Evolutionary conservation across 2,888 invertebrate species (phyloP).

Genomic region (Dastarcus helophoroides): DNA sequence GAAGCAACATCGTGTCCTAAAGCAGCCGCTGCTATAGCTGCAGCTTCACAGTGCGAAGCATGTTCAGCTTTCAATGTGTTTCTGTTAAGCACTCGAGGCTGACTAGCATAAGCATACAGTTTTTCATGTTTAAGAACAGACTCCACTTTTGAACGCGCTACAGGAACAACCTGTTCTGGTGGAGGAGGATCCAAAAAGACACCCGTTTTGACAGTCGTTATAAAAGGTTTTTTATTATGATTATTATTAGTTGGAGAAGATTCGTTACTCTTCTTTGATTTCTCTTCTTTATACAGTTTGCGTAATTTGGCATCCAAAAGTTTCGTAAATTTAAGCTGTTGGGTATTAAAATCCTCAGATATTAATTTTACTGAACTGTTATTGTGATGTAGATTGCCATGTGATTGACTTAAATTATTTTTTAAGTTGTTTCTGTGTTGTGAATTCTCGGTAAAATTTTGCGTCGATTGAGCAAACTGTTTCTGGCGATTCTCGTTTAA

Average conservation of each 20-base stretch:
- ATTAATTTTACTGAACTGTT: constrained; percentile 26
- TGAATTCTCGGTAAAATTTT: constrained; percentile 19
- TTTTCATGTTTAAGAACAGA: constrained; percentile 7
- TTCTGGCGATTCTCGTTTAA: constrained; percentile 29
- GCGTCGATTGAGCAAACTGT: constrained; percentile 32
- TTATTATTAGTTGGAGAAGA: constrained; percentile 13
- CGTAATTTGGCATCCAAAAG: constrained; percentile 61
- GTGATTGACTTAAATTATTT: constrained; percentile 36
- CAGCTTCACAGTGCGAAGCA: constrained; percentile 31
- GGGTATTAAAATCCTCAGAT: constrained; percentile 28
- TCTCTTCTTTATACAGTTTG: constrained; percentile 53
- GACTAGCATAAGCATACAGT: constrained; percentile 55
- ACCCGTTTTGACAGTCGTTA: constrained; percentile 71
- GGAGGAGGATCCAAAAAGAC: constrained; percentile 72
- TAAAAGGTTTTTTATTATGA: constrained; percentile 47
- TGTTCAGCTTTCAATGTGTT: constrained; percentile 26
- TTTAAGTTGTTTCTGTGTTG: constrained; percentile 22
- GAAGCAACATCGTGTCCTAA: no score
- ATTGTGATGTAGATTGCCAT: constrained; percentile 35
- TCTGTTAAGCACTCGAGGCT: constrained; percentile 43
- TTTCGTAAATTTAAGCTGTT: constrained; percentile 50
- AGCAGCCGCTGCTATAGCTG: constrained; percentile 32
- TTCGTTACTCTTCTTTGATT: constrained; percentile 16
- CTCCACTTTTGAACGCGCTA: constrained; percentile 22
- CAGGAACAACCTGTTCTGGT: constrained; percentile 53